phyloP scores from a whole-genome alignment of 2,797 vertebrate genomes.

The Aulostomus chinensis region DNA sequence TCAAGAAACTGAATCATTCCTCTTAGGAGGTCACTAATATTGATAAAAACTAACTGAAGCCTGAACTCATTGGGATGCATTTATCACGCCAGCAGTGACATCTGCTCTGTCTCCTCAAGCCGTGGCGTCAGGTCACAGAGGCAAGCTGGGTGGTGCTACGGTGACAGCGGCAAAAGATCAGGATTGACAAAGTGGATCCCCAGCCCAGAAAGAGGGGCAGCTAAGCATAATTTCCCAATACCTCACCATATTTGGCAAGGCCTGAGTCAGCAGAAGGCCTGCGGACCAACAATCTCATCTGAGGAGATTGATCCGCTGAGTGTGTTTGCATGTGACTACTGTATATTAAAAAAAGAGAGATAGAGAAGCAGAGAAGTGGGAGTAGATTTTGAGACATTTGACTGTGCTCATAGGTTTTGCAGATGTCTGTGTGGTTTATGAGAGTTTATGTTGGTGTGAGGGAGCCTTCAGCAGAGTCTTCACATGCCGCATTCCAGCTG shows the following conservation, averaged over 20 bases:
- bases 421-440: slow-evolving; percentile 4
- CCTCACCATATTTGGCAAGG: slow-evolving; percentile 67
- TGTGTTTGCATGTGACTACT: slow-evolving; percentile 42
- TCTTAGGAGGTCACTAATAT: slow-evolving; percentile 29
- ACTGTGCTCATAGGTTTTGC: slow-evolving; percentile 5
- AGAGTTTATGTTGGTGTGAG: slow-evolving; percentile 24
- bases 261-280: slow-evolving; percentile 76
- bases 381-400: slow-evolving; percentile 7
- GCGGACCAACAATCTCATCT: slow-evolving; percentile 70
- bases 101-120: slow-evolving; percentile 25
- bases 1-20: slow-evolving; percentile 19
- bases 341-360: not conserved
- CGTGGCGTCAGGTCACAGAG: slow-evolving; percentile 22
- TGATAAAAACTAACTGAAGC: slow-evolving; percentile 35
- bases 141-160: slow-evolving; percentile 40
- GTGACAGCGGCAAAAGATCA: slow-evolving; percentile 67
- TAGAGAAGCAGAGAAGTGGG: not conserved
- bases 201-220: slow-evolving; percentile 61
- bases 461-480: slow-evolving; percentile 38
- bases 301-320: slow-evolving; percentile 65
- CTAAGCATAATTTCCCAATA: slow-evolving; percentile 64
- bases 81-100: slow-evolving; percentile 36
- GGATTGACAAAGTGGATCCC: slow-evolving; percentile 73
- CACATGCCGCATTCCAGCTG: slow-evolving; percentile 38
- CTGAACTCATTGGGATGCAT: slow-evolving; percentile 36